Conservation (phyloP, 2,113 vertebrate genomes). For the Dermatemys mawii region DNA sequence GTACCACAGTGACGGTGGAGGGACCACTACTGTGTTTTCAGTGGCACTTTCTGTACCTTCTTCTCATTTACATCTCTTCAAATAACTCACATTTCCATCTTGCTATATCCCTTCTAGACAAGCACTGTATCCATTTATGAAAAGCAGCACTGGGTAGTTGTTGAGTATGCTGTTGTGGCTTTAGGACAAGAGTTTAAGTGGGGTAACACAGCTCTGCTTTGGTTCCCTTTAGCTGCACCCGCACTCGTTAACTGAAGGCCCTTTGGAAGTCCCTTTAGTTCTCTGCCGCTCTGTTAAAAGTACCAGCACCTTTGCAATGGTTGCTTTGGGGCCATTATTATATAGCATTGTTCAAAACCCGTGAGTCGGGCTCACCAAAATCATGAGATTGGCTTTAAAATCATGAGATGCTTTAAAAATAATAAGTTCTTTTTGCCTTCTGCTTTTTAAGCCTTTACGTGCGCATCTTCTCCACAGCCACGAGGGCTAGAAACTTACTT, state of each 20-base stretch:
- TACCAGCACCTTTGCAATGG: background rate
- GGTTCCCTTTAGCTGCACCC: background rate
- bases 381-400: background rate
- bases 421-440: background rate
- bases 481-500: background rate
- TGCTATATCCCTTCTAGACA: background rate
- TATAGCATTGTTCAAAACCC: background rate
- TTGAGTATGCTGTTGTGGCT: background rate
- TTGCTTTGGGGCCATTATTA: background rate
- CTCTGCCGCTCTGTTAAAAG: background rate
- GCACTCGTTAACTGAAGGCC: background rate
- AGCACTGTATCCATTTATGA: background rate
- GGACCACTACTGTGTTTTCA: background rate
- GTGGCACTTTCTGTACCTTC: background rate
- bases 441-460: too few species aligned
- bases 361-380: too few species aligned
- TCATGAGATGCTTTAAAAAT: background rate
- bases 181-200: background rate
- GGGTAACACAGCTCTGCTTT: background rate
- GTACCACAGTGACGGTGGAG: background rate
- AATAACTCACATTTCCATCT: background rate
- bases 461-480: too few species aligned
- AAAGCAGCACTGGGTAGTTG: background rate
- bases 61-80: background rate
- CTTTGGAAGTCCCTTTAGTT: background rate